These are phyloP conservation scores for Furcula furcula DNA, from an alignment of 2,888 invertebrate genomes.

Conservation along the genomic window DNA sequence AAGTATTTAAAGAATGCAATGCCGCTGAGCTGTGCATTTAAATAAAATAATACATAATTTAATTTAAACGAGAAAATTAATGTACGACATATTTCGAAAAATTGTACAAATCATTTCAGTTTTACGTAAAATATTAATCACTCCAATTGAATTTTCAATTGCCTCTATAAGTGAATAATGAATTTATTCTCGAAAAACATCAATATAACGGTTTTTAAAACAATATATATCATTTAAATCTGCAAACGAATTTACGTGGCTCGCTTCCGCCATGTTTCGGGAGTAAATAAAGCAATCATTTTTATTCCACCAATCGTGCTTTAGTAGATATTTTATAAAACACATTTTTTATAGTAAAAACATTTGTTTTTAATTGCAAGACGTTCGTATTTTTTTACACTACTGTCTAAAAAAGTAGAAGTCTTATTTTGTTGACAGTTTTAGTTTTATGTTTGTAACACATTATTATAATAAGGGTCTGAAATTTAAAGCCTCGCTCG, in stretches of 20 bases:
- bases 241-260: constrained; percentile 32
- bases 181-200: constrained; percentile 21
- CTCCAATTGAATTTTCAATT: constrained; percentile 7
- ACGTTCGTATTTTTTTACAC: too few species aligned
- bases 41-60: too few species aligned
- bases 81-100: too few species aligned
- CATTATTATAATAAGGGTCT: too few species aligned
- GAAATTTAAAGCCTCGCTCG: too few species aligned
- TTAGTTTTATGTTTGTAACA: too few species aligned
- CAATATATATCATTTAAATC: constrained; percentile 33
- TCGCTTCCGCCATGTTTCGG: constrained; percentile 41
- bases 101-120: neutral
- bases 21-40: neutral
- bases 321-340: constrained; percentile 7
- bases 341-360: neutral
- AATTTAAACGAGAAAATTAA: too few species aligned
- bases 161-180: constrained; percentile 13
- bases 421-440: too few species aligned
- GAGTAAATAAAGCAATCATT: constrained; percentile 49
- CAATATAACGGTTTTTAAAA: constrained; percentile 24
- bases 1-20: neutral
- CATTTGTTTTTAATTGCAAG: neutral
- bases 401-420: too few species aligned
- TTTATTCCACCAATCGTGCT: constrained; percentile 29
- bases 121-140: neutral